Percentiles rank a stretch among this genome's conserved stretches.
Conservation (phyloP, 2,888 invertebrate genomes). For the Lordiphosa fenestrarum region DNA sequence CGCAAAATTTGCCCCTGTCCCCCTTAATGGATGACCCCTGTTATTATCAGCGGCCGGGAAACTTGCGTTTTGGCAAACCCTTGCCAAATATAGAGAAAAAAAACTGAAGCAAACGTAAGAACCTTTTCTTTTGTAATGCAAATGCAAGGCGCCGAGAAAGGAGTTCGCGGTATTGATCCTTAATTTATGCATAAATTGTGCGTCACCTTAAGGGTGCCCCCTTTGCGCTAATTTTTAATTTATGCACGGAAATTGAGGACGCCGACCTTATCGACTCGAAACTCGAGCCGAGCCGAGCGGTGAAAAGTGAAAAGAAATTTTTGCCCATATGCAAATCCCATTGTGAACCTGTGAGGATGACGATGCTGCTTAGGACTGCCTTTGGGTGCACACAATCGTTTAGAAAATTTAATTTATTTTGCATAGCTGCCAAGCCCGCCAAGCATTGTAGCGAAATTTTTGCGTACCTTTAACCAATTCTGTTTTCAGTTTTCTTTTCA, state of each 20-base stretch:
- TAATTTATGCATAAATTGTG: constrained; percentile 79
- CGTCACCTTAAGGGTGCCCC: constrained; percentile 60
- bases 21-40: constrained; percentile 66
- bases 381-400: constrained; percentile 66
- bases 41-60: constrained; percentile 49
- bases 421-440: constrained; percentile 35
- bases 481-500: constrained; percentile 58
- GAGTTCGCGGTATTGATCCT: constrained; percentile 77
- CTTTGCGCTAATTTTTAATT: constrained; percentile 65
- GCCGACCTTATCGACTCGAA: constrained; percentile 32
- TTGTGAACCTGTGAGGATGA: constrained; percentile 61
- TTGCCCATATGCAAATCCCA: constrained; percentile 70
- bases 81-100: too few relatives aligned
- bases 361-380: constrained; percentile 35
- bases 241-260: constrained; percentile 56
- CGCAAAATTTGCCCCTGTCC: constrained; percentile 38
- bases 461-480: constrained; percentile 44
- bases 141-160: constrained; percentile 36
- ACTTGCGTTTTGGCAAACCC: constrained; percentile 58
- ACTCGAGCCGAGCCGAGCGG: constrained; percentile 59
- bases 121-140: constrained; percentile 55
- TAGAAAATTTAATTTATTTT: constrained; percentile 75
- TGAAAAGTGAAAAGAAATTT: constrained; percentile 45
- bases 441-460: constrained; percentile 59
- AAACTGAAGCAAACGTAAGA: neutral